A percentile compares a stretch with the other conserved stretches of the same genome.
Conservation (phyloP, 2,888 invertebrate species). For the Rhaphigaster nebulosa region DNA sequence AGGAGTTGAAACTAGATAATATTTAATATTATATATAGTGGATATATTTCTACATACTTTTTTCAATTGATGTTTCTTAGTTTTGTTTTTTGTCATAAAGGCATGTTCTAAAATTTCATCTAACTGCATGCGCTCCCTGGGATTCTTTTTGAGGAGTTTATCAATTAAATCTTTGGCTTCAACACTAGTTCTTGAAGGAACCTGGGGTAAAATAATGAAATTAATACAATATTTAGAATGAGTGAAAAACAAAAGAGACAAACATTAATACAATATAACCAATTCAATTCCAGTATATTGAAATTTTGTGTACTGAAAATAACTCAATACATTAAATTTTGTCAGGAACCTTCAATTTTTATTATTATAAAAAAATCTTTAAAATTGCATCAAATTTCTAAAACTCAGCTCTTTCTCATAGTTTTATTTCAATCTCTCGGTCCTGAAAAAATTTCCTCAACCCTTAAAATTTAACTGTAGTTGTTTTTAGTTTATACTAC, state of each 20-base stretch:
- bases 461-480: too few relatives aligned
- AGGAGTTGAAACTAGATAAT: not conserved
- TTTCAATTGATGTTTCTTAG: constrained; percentile 53
- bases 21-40: not conserved
- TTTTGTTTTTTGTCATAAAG: constrained; percentile 71
- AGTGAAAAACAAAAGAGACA: not conserved
- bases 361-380: too few relatives aligned
- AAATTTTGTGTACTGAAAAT: too few relatives aligned
- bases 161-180: constrained; percentile 90
- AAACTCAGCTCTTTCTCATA: too few relatives aligned
- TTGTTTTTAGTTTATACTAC: too few relatives aligned
- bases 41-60: not conserved
- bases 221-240: constrained; percentile 37
- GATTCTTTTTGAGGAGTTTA: constrained; percentile 87
- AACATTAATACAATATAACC: too few relatives aligned
- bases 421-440: too few relatives aligned
- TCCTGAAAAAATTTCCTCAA: too few relatives aligned
- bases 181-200: constrained; percentile 82
- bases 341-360: too few relatives aligned
- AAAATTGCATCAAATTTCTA: too few relatives aligned
- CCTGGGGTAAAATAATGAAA: constrained; percentile 68
- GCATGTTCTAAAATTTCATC: constrained; percentile 84
- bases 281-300: too few relatives aligned
- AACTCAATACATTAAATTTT: too few relatives aligned
- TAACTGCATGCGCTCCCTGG: constrained; percentile 83